phyloP scores from a whole-genome alignment of 2,797 vertebrate species.

The Hipposideros larvatus region DNA sequence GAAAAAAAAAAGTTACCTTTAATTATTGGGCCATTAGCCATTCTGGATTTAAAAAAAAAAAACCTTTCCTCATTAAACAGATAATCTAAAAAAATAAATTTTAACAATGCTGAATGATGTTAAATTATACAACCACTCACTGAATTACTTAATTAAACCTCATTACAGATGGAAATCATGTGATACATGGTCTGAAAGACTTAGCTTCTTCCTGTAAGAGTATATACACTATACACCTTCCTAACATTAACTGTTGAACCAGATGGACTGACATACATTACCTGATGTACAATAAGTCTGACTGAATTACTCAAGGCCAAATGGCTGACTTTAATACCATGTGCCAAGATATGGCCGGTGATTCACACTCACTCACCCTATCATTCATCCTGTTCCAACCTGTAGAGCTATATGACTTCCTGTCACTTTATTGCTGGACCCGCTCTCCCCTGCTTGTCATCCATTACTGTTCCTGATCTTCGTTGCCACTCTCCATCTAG shows the following conservation, averaged over 20 bases:
- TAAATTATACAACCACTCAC: constrained; percentile 35
- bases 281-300: not conserved
- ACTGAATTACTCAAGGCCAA: not conserved
- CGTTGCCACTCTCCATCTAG: not conserved
- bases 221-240: not conserved
- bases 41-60: not conserved
- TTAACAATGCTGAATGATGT: not conserved
- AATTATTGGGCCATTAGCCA: not conserved
- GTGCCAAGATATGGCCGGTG: not conserved
- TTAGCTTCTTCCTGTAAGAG: not conserved
- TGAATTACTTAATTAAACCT: constrained; percentile 44
- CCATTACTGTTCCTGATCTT: not conserved
- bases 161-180: not conserved
- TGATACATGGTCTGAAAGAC: not conserved
- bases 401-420: not conserved
- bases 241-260: not conserved
- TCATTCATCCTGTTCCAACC: not conserved
- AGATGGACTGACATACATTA: not conserved
- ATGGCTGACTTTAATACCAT: not conserved
- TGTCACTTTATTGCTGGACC: not conserved
- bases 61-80: not conserved
- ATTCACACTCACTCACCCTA: not conserved
- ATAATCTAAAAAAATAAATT: not conserved
- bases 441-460: not conserved
- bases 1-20: not conserved